Base-by-base conservation (phyloP, 2,113 vertebrate genomes). In the Circaetus cinerascens region DNA sequence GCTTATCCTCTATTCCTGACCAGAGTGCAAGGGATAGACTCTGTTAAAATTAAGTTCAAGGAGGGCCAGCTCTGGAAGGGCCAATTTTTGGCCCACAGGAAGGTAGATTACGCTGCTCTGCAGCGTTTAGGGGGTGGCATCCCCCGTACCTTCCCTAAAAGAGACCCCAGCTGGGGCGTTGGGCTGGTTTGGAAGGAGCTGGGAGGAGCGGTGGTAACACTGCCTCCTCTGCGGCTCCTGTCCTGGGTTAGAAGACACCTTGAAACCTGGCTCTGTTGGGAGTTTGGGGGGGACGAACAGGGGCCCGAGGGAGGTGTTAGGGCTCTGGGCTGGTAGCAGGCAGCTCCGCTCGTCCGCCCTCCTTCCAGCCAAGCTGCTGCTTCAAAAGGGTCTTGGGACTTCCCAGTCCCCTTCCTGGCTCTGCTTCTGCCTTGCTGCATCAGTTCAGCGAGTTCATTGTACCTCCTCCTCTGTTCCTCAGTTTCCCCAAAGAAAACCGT, bases 361-460 rank as follows among this genome's bases (percentile, higher is more conserved):
- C 7, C 14, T 72, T 63, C 82, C 25, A 63, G 50, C 51, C 57
- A 27, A 38, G 18, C 20, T 81, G 11, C 64, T 56, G 34, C 77
- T 74, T 80, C 69, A 34, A 9, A 57, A 84, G 30, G 45, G 40
- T 64, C 19, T 53, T n/a, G 8, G 22, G 43, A 34, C 11, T 45
- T 34, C n/a, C 8, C 13, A 7, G 5, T n/a, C 34, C 29, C 46
- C 17, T 22, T 67, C 41, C 27, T 10, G 2, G 34, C 69, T 82
- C 76, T 84, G 79, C 83, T 86, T 88, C 68, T 94, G 72, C 59
- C 38, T 81, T 86, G 59, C 89, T 81, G 50, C 36, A 26, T 43
- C 0, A 0, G 2, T 48, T 75, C 36, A 74, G 55, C 0, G 0
- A n/a, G 53, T 29, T 72, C 53, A 5, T 60, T 48, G 38, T 36